Evolutionary conservation across 53 echinoderm and acorn worm species (phyloP).

Genomic region (Apostichopus leukothele): DNA sequence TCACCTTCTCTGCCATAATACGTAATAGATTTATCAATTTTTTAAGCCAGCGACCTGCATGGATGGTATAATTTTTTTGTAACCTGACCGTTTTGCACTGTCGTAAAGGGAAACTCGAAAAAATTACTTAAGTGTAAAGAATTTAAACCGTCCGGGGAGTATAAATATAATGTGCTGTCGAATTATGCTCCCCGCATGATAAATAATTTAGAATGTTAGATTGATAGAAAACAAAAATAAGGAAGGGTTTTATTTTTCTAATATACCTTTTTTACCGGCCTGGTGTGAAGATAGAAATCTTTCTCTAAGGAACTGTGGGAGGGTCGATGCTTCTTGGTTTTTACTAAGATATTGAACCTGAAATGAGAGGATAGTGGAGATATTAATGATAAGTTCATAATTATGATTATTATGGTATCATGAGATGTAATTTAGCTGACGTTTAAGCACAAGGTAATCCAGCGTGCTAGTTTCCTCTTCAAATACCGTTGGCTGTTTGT

Average conservation of each 20-base stretch:
- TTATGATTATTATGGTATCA: too few relatives aligned
- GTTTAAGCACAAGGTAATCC: too few relatives aligned
- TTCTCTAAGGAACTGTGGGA: not conserved
- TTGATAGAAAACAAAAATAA: not conserved
- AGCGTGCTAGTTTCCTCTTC: too few relatives aligned
- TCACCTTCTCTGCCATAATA: not conserved
- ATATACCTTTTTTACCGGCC: not conserved
- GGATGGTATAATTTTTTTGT: not conserved
- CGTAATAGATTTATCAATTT: not conserved
- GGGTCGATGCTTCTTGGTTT: not conserved
- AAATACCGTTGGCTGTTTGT: too few relatives aligned
- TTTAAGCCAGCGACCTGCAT: not conserved
- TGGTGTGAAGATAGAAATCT: not conserved
- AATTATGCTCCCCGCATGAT: not conserved
- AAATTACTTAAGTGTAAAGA: not conserved
- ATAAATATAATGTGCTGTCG: not conserved
- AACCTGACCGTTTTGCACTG: not conserved
- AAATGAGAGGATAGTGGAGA: too few relatives aligned
- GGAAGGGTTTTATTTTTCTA: not conserved
- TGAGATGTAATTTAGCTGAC: too few relatives aligned
- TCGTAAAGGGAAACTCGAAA: not conserved
- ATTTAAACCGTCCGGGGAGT: not conserved
- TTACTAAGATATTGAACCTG: too few relatives aligned
- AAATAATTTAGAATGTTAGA: not conserved
- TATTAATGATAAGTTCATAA: too few relatives aligned